Evolutionary conservation across 2,113 vertebrate species (phyloP).

Genomic region (Mus pahari): DNA sequence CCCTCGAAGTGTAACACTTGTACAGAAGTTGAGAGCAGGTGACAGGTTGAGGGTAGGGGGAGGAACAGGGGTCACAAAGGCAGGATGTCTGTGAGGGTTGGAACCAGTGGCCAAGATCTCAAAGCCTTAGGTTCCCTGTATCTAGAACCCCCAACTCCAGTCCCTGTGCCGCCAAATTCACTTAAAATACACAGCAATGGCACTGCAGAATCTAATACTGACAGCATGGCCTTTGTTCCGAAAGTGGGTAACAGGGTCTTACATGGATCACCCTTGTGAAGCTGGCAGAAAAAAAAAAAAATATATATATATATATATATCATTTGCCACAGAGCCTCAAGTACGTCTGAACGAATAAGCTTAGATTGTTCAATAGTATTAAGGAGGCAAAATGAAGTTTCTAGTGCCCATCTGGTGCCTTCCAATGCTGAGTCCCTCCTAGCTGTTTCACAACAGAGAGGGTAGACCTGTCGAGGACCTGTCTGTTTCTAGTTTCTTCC

Average conservation of each 20-base stretch:
- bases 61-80: no score
- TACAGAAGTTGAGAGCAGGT: no score
- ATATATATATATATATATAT: no score
- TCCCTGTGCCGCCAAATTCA: not conserved
- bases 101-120: not conserved
- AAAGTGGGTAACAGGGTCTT: not conserved
- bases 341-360: no score
- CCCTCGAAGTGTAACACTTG: rapidly evolving
- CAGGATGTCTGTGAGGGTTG: rapidly evolving
- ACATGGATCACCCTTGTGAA: rapidly evolving
- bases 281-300: no score
- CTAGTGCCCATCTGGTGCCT: not conserved
- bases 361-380: not conserved
- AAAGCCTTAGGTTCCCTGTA: not conserved
- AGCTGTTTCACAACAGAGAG: not conserved
- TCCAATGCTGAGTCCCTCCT: not conserved
- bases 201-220: not conserved
- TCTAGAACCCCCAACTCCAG: rapidly evolving
- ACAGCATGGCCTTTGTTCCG: rapidly evolving
- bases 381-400: not conserved
- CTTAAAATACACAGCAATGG: not conserved
- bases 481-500: not conserved
- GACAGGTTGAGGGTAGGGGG: rapidly evolving
- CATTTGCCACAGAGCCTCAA: not conserved
- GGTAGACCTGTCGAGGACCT: not conserved